Percentiles rank a stretch among this genome's conserved stretches.
Evolutionary conservation across 2,797 vertebrate species (phyloP).

Genomic region (Phaenicophaeus curvirostris): DNA sequence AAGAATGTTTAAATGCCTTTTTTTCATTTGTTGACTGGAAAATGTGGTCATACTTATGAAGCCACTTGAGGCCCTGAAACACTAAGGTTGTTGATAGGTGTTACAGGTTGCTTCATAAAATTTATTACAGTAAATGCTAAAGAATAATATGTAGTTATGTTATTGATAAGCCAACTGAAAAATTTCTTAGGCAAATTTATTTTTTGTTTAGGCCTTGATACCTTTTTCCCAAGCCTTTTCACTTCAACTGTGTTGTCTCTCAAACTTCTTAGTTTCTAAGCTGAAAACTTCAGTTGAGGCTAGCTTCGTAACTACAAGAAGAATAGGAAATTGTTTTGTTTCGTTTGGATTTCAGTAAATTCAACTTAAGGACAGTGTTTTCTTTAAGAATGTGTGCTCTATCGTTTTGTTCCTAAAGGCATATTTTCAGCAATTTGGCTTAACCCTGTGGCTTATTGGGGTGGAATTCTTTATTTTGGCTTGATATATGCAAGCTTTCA

Average conservation of each 20-base stretch:
- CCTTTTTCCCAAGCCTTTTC: background rate
- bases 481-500: background rate
- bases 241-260: background rate
- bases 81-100: fast-evolving
- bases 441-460: background rate
- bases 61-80: background rate
- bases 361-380: background rate
- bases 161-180: background rate
- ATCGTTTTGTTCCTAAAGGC: constrained; percentile 16
- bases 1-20: background rate
- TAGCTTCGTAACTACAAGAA: background rate
- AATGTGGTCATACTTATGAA: background rate
- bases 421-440: constrained; percentile 9
- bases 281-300: background rate
- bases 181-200: background rate
- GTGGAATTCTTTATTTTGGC: constrained; percentile 55
- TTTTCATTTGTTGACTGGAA: background rate
- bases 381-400: background rate
- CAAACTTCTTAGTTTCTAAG: background rate
- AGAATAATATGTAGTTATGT: background rate
- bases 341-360: constrained; percentile 31
- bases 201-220: background rate
- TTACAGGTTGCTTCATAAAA: background rate
- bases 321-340: constrained; percentile 6
- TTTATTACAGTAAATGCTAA: background rate